phyloP scores from a whole-genome alignment of 2,888 invertebrate genomes.

The Dasypogon diadema region DNA sequence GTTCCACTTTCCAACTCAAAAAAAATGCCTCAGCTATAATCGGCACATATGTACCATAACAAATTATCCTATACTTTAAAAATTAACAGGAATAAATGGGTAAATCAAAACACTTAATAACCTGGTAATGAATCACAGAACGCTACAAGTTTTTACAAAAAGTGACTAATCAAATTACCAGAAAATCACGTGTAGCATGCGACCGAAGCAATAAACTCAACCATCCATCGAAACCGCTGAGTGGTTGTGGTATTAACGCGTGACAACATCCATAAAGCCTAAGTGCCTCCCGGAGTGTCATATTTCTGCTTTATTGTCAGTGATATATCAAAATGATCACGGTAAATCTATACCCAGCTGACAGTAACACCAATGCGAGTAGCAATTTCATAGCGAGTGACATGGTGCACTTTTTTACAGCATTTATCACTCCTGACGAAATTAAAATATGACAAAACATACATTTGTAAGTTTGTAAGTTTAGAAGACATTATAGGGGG shows the following conservation, averaged over 20 bases:
- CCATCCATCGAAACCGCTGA: constrained; percentile 11
- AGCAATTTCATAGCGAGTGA: not conserved
- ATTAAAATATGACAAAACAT: constrained; percentile 16
- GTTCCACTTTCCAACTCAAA: too few species aligned
- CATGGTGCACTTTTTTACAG: constrained; percentile 3
- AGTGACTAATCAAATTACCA: constrained; percentile 1
- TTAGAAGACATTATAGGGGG: not conserved
- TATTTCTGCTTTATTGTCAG: constrained; percentile 14
- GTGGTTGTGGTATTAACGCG: constrained; percentile 37
- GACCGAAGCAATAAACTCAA: constrained; percentile 26
- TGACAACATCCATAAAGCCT: constrained; percentile 23
- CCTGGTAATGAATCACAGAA: not conserved
- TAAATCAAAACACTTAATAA: too few species aligned
- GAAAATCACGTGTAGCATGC: constrained; percentile 10
- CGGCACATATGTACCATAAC: too few species aligned
- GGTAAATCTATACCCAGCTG: not conserved
- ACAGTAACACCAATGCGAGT: not conserved
- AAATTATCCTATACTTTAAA: too few species aligned
- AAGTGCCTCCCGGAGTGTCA: not conserved
- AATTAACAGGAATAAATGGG: too few species aligned
- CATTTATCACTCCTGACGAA: not conserved
- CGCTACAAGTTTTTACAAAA: not conserved
- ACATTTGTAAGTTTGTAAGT: too few species aligned
- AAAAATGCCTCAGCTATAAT: too few species aligned
- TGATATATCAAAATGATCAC: constrained; percentile 5